Percentiles rank a stretch among this genome's conserved stretches.
phyloP scores from a whole-genome alignment of 2,888 invertebrate species.

The Pheosia tremula region DNA sequence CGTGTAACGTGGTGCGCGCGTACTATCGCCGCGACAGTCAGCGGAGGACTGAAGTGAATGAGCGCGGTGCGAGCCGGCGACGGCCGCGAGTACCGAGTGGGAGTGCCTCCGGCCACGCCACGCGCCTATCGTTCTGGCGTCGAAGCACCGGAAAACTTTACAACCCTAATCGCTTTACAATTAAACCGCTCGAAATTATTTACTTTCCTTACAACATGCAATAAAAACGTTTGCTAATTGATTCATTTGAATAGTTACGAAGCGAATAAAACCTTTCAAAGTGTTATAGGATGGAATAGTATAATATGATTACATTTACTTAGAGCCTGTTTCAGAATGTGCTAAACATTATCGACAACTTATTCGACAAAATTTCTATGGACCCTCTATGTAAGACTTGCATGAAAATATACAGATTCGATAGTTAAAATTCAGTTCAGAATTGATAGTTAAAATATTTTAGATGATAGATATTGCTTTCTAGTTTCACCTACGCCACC shows the following conservation, averaged over 20 bases:
- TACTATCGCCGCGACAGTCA: conserved; percentile 74
- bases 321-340: no score
- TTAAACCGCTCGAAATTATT: conserved; percentile 71
- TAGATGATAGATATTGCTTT: neutral
- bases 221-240: conserved; percentile 33
- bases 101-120: conserved; percentile 70
- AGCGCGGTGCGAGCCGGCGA: conserved; percentile 71
- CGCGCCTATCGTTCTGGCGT: conserved; percentile 61
- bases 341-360: no score
- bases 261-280: conserved; percentile 13
- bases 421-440: no score
- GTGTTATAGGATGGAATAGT: no score
- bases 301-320: no score
- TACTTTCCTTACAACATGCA: conserved; percentile 65
- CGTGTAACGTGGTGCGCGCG: conserved; percentile 64
- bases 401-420: no score
- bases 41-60: conserved; percentile 81
- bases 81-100: conserved; percentile 69
- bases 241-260: conserved; percentile 32
- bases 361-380: no score
- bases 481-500: neutral
- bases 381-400: no score
- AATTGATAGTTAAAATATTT: no score
- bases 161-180: conserved; percentile 79
- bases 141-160: conserved; percentile 80